Percentiles rank a stretch among this genome's conserved stretches.
These are phyloP conservation scores for Lamprotornis superbus DNA, from an alignment of 2,113 vertebrate species.

Conservation along the genomic window DNA sequence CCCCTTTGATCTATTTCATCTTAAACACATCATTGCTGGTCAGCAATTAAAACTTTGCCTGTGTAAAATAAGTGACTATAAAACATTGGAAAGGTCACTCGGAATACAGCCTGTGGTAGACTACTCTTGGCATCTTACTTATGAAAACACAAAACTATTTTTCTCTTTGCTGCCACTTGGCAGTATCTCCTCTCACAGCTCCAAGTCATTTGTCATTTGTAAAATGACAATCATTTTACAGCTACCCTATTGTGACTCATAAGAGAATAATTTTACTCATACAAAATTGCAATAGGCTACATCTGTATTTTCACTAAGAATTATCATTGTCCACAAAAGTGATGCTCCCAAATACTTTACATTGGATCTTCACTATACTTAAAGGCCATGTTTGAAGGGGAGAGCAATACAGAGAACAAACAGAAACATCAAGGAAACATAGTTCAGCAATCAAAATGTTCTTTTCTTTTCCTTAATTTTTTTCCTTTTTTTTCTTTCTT, in stretches of 20 bases:
- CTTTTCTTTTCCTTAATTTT: not conserved
- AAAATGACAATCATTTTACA: not conserved
- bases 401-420: not conserved
- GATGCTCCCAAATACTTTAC: not conserved
- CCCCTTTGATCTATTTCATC: not conserved
- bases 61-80: not conserved
- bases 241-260: not conserved
- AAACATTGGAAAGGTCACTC: not conserved
- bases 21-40: not conserved
- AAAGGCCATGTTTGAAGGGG: not conserved
- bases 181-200: not conserved
- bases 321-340: not conserved
- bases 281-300: not conserved
- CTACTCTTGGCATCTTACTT: not conserved
- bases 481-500: not conserved
- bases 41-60: not conserved
- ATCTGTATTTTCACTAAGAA: not conserved
- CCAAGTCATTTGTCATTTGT: not conserved
- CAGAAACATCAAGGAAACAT: not conserved
- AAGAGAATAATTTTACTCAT: not conserved
- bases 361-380: not conserved
- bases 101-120: not conserved
- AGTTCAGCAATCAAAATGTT: not conserved
- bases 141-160: constrained; percentile 8
- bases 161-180: constrained; percentile 26